Evolutionary conservation across 2,888 invertebrate genomes (phyloP).

Genomic region (Craniophora ligustri): DNA sequence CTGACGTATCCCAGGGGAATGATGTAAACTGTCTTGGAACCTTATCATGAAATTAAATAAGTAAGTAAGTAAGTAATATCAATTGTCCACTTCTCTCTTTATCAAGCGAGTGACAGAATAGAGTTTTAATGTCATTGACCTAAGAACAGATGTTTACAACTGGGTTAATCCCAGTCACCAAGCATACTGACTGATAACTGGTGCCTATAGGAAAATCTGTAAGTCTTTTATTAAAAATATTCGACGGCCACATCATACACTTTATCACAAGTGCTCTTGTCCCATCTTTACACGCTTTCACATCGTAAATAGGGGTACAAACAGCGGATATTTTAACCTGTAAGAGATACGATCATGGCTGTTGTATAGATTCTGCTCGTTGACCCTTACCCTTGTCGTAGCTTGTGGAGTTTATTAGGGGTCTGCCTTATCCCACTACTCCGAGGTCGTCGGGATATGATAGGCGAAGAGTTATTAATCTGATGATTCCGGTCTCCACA

Average conservation of each 20-base stretch:
- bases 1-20: too few species aligned
- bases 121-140: too few species aligned
- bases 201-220: too few species aligned
- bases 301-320: neutral
- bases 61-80: too few species aligned
- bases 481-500: slow-evolving; percentile 8
- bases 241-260: neutral
- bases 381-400: slow-evolving; percentile 39
- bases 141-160: too few species aligned
- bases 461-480: slow-evolving; percentile 21
- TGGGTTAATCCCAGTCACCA: too few species aligned
- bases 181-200: too few species aligned
- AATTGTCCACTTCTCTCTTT: too few species aligned
- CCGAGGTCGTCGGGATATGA: slow-evolving; percentile 13
- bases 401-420: slow-evolving; percentile 42
- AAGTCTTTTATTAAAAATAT: neutral
- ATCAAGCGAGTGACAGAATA: too few species aligned
- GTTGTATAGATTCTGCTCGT: slow-evolving; percentile 19
- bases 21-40: too few species aligned
- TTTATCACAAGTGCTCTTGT: neutral
- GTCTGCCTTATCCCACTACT: slow-evolving; percentile 31
- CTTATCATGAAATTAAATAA: too few species aligned
- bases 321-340: slow-evolving; percentile 12
- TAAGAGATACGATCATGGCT: slow-evolving; percentile 24
- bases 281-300: neutral